Conservation (phyloP, 35 echinoderm and acorn worm genomes). For the Diadema setosum region DNA sequence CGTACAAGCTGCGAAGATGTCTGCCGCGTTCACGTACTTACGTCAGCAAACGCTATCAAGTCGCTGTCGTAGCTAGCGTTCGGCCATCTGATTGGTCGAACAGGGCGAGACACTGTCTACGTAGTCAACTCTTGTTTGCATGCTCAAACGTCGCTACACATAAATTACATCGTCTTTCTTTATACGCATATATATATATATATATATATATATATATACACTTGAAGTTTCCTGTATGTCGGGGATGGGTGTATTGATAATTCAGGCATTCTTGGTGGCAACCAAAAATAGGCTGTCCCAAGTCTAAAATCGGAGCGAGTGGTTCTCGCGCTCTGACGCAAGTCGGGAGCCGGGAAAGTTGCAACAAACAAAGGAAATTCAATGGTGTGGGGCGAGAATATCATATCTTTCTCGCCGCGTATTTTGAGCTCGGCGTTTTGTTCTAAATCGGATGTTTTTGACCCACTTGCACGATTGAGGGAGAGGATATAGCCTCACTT, state of each 20-base stretch:
- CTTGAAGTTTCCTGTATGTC: neutral
- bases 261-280: constrained; percentile 7
- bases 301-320: neutral
- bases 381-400: neutral
- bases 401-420: neutral
- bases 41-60: neutral
- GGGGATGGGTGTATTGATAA: neutral
- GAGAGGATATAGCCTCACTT: neutral
- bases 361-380: neutral
- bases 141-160: neutral
- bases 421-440: constrained; percentile 10
- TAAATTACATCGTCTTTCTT: constrained; percentile 2
- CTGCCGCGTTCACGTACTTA: neutral
- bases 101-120: neutral
- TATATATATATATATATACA: constrained; percentile 17
- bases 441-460: constrained; percentile 29
- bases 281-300: constrained; percentile 4
- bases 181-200: neutral
- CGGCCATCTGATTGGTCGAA: neutral
- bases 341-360: neutral
- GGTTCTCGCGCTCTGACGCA: neutral
- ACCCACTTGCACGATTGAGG: neutral
- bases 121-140: neutral
- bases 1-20: neutral
- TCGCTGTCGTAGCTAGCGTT: neutral